A percentile compares a stretch with the other conserved stretches of the same genome.
Evolutionary conservation across 2,888 invertebrate genomes (phyloP).

Genomic region (Rotaria macrura): DNA sequence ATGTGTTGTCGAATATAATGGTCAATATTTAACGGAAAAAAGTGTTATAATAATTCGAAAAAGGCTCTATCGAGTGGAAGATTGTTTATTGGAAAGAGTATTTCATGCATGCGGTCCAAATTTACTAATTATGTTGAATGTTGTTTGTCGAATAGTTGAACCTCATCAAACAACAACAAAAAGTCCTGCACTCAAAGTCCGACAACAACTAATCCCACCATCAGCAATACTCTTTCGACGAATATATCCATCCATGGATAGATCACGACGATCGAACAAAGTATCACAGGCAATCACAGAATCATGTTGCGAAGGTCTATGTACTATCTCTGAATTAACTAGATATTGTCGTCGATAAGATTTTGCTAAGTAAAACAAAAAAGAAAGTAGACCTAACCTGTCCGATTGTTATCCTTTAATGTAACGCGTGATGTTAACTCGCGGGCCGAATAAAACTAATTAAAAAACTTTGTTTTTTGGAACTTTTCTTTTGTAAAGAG

Average conservation of each 20-base stretch:
- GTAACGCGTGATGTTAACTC: neutral
- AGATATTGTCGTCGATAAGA: neutral
- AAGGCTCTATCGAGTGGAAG: neutral
- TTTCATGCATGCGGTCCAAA: constrained; percentile 14
- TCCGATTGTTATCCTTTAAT: neutral
- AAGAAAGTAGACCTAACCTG: neutral
- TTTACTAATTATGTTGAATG: neutral
- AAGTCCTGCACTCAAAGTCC: too few species aligned
- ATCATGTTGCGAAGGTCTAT: neutral
- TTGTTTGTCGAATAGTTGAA: constrained; percentile 16
- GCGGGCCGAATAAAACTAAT: neutral
- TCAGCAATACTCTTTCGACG: neutral
- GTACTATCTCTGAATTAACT: constrained; percentile 6
- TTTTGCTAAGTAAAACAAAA: neutral
- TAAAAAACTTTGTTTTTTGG: neutral
- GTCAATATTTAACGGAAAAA: neutral
- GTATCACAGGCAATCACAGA: neutral
- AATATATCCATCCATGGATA: neutral
- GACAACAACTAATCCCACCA: neutral
- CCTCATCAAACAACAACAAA: neutral
- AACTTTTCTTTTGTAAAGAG: neutral
- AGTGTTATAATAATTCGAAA: neutral
- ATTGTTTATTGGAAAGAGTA: neutral
- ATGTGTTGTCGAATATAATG: constrained; percentile 6
- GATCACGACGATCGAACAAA: neutral